phyloP scores from a whole-genome alignment of 2,797 vertebrate species.

The Mus caroli region DNA sequence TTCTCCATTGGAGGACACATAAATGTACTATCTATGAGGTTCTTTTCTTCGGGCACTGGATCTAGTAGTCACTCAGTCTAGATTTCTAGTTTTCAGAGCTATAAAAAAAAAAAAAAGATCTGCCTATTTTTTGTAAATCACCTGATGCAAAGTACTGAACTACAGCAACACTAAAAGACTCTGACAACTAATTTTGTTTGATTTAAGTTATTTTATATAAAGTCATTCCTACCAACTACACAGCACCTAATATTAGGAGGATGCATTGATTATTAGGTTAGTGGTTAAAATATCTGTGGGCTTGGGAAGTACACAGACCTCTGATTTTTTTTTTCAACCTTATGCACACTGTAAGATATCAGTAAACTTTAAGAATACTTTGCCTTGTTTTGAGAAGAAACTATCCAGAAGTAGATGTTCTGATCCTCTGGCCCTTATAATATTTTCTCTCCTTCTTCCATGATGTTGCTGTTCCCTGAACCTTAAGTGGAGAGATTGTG shows the following conservation, averaged over 20 bases:
- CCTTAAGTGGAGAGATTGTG: not conserved
- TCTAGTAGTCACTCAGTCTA: not conserved
- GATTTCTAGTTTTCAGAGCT: not conserved
- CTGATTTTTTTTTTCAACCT: not conserved
- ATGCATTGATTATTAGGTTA: not conserved
- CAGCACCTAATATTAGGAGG: not conserved
- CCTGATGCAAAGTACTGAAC: not conserved
- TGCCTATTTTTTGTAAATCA: not conserved
- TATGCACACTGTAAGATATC: not conserved
- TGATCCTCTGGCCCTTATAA: not conserved
- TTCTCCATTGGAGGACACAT: not conserved
- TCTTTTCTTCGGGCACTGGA: not conserved
- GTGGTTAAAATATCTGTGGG: not conserved
- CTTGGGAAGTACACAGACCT: not conserved
- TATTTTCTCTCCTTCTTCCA: not conserved
- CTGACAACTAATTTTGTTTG: not conserved
- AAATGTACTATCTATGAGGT: not conserved
- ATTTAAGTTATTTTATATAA: not conserved
- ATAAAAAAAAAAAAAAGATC: not conserved
- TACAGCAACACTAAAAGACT: not conserved
- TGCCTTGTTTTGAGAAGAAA: not conserved
- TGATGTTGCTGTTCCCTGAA: not conserved
- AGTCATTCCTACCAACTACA: not conserved
- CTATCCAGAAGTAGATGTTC: not conserved
- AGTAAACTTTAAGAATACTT: not conserved